These are phyloP conservation scores for Pharmacophagus antenor DNA, from an alignment of 2,888 invertebrate species.

Conservation along the genomic window DNA sequence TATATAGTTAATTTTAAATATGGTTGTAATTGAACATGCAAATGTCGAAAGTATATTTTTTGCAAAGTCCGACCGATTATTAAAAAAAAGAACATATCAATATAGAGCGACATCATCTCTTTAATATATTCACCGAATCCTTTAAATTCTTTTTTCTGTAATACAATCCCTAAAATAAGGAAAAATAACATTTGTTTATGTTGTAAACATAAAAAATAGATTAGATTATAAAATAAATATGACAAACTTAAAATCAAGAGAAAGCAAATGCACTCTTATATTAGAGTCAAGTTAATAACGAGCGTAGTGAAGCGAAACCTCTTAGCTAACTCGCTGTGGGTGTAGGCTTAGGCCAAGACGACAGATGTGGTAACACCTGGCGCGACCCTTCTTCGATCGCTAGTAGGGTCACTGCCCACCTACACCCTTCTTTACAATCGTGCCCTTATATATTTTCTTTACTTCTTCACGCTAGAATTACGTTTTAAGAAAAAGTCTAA, in stretches of 20 bases:
- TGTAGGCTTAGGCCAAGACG: constrained; percentile 62
- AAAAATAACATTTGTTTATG: too few species aligned
- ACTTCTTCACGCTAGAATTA: constrained; percentile 45
- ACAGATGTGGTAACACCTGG: constrained; percentile 79
- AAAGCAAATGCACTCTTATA: not conserved
- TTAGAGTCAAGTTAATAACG: constrained; percentile 48
- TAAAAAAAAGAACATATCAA: not conserved
- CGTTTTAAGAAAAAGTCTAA: constrained; percentile 48
- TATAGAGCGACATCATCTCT: too few species aligned
- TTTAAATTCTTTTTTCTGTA: too few species aligned
- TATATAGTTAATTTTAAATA: not conserved
- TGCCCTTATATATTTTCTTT: constrained; percentile 56
- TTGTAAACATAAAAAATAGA: too few species aligned
- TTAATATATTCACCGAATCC: too few species aligned
- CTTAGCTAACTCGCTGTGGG: constrained; percentile 53
- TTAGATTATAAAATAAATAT: too few species aligned
- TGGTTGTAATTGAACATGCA: not conserved
- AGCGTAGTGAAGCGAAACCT: constrained; percentile 61
- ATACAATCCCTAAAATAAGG: too few species aligned
- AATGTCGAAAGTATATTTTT: not conserved
- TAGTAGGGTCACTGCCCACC: constrained; percentile 75
- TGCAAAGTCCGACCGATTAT: not conserved
- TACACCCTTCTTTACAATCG: constrained; percentile 59
- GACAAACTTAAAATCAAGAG: too few species aligned
- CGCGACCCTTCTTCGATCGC: constrained; percentile 73